phyloP scores from a whole-genome alignment of 2,888 invertebrate genomes.

The Alloscopus bannaensis region DNA sequence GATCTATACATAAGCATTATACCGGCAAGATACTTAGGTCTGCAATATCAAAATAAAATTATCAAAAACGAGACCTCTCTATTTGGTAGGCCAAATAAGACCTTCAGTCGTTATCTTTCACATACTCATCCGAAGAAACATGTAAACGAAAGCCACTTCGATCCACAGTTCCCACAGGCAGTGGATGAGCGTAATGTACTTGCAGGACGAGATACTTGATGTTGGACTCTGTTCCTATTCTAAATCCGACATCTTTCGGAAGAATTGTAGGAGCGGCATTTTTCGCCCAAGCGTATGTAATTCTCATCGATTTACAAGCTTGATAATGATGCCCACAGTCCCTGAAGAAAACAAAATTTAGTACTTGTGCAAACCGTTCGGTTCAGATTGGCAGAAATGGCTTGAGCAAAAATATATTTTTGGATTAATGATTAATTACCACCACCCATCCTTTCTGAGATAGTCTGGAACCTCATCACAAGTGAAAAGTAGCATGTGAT shows the following conservation, averaged over 20 bases:
- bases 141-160: conserved; percentile 70
- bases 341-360: too few relatives aligned
- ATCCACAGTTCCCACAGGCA: conserved; percentile 71
- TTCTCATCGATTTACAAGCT: conserved; percentile 76
- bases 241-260: conserved; percentile 78
- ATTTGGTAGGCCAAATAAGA: too few relatives aligned
- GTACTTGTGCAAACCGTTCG: too few relatives aligned
- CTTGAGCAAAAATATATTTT: background rate
- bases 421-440: conserved; percentile 57
- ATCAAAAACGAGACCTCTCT: conserved; percentile 1
- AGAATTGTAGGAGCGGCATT: conserved; percentile 79
- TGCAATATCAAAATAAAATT: conserved; percentile 41
- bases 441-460: conserved; percentile 63
- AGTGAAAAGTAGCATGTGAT: conserved; percentile 80
- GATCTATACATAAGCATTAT: conserved; percentile 70
- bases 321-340: conserved; percentile 77
- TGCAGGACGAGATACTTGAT: conserved; percentile 79
- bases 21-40: conserved; percentile 72
- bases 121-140: conserved; percentile 68
- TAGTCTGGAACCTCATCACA: conserved; percentile 75
- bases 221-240: conserved; percentile 77
- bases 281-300: conserved; percentile 80
- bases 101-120: too few relatives aligned
- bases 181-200: conserved; percentile 77
- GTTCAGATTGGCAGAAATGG: too few relatives aligned